A percentile compares a stretch with the other conserved stretches of the same genome.
These are phyloP conservation scores for Cyphomyrmex costatus DNA, from an alignment of 1,140 invertebrate genomes.

Conservation along the genomic window DNA sequence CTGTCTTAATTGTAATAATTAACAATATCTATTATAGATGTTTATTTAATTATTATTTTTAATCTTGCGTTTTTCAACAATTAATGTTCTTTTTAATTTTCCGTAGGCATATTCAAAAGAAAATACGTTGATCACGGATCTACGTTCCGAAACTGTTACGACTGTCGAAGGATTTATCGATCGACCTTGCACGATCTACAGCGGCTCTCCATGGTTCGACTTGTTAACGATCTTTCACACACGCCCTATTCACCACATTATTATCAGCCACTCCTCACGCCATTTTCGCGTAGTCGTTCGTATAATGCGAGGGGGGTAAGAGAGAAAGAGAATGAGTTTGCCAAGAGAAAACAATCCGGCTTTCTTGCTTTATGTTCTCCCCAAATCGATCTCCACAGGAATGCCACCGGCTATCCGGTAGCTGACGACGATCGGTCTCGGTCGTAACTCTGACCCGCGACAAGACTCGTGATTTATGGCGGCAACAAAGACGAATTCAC, in stretches of 20 bases:
- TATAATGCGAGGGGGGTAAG: background rate
- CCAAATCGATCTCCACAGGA: conserved; percentile 47
- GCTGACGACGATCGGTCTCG: conserved; percentile 59
- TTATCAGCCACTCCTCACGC: conserved; percentile 66
- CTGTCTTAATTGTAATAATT: background rate
- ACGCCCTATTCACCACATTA: conserved; percentile 63
- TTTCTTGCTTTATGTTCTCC: conserved; percentile 48
- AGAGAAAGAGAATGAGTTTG: conserved; percentile 30
- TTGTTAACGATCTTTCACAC: conserved; percentile 53
- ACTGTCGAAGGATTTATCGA: conserved; percentile 51
- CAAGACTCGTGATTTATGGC: conserved; percentile 60
- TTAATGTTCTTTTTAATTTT: conserved; percentile 36
- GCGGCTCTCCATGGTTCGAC: conserved; percentile 17
- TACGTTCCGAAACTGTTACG: conserved; percentile 13
- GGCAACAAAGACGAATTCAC: conserved; percentile 49
- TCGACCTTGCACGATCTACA: conserved; percentile 65
- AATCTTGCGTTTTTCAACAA: background rate
- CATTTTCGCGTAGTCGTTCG: conserved; percentile 29
- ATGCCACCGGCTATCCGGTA: conserved; percentile 63
- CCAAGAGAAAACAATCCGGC: conserved; percentile 68
- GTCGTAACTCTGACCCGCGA: conserved; percentile 53
- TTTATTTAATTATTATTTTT: background rate
- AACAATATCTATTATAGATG: background rate
- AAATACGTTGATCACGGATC: conserved; percentile 27
- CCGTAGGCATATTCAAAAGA: conserved; percentile 44